Evolutionary conservation across 2,888 invertebrate genomes (phyloP).

Genomic region (Slavum lentiscoides): DNA sequence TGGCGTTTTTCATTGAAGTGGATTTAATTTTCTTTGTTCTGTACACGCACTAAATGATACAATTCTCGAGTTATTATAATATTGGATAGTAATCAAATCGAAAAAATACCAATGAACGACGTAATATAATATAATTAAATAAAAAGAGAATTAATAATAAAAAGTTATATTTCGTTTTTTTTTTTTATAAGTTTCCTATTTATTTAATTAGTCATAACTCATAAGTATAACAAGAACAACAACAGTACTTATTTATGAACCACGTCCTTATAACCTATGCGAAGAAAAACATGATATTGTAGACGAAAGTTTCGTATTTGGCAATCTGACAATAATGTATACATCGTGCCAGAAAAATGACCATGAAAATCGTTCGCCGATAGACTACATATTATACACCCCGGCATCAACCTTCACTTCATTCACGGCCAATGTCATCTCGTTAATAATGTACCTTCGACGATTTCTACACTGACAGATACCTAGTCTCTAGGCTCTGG

Average conservation of each 20-base stretch:
- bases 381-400: conserved; percentile 4
- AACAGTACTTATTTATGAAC: not conserved
- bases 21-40: conserved; percentile 6
- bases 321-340: conserved; percentile 23
- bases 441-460: not conserved
- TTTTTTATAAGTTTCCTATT: conserved; percentile 1
- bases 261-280: conserved; percentile 1
- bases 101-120: no score
- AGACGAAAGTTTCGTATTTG: conserved; percentile 32
- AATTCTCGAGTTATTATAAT: no score
- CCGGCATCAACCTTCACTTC: conserved; percentile 17
- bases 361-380: conserved; percentile 33
- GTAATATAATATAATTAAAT: no score
- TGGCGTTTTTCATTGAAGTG: not conserved
- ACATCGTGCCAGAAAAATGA: conserved; percentile 10
- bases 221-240: not conserved
- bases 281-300: conserved; percentile 7
- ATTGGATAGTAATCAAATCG: no score
- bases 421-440: conserved; percentile 32
- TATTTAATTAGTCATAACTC: no score
- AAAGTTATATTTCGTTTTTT: not conserved
- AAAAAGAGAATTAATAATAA: not conserved
- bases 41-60: no score
- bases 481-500: not conserved
- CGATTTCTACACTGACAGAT: not conserved